A percentile compares a stretch with the other conserved stretches of the same genome.
Conservation (phyloP, 92 coral and sea anemone species). For the Bergia puertoricense region DNA sequence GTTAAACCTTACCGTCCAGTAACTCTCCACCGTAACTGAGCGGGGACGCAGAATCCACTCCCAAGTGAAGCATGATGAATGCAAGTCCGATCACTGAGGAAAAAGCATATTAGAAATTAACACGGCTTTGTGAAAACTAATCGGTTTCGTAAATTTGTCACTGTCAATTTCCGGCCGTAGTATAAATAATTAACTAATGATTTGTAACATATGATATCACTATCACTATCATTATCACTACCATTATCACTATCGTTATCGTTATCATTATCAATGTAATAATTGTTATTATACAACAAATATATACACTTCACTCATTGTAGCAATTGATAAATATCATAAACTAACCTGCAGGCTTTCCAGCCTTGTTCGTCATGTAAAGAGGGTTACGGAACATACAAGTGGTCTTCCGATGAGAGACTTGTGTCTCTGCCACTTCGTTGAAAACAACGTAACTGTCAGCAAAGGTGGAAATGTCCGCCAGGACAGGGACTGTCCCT, state of each 20-base stretch:
- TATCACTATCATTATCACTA: no score
- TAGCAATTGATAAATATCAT: neutral
- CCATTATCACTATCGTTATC: no score
- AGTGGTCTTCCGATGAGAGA: conserved; percentile 50
- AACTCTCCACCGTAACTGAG: conserved; percentile 68
- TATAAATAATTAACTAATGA: no score
- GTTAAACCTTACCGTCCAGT: conserved; percentile 65
- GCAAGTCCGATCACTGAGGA: conserved; percentile 69
- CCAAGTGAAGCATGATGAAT: conserved; percentile 76
- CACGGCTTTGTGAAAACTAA: neutral
- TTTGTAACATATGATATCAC: no score
- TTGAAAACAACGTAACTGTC: conserved; percentile 62
- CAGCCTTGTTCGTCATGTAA: conserved; percentile 1
- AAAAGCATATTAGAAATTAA: neutral
- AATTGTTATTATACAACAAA: no score
- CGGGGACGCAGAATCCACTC: conserved; percentile 61
- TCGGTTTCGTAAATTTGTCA: no score
- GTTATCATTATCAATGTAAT: no score
- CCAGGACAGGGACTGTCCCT: conserved; percentile 84
- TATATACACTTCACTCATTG: neutral
- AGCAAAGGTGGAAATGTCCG: conserved; percentile 67
- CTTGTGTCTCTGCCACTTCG: conserved; percentile 49
- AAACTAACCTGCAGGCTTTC: conserved; percentile 32
- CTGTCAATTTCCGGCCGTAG: no score
- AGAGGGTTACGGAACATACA: conserved; percentile 58